Evolutionary conservation across 2,797 vertebrate species (phyloP).

Genomic region (Poecilia picta): DNA sequence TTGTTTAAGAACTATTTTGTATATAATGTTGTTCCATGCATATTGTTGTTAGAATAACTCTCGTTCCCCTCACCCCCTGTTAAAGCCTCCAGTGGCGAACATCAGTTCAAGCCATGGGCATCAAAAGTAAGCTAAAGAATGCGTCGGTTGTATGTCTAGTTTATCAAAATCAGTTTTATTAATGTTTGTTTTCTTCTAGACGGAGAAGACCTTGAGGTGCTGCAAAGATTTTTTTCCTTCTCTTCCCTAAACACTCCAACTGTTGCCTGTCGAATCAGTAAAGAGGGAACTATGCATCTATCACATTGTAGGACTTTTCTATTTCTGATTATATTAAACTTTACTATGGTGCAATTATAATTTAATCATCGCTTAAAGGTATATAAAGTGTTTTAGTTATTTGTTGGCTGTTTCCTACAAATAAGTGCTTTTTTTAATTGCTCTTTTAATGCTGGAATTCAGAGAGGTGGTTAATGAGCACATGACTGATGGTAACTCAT

Average conservation of each 20-base stretch:
- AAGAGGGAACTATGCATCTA: conserved; percentile 49
- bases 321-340: conserved; percentile 7
- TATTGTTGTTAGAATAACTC: too few species aligned
- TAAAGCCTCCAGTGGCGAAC: conserved; percentile 59
- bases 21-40: neutral
- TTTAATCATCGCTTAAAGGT: conserved; percentile 12
- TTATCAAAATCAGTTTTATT: neutral
- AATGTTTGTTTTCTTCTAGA: conserved; percentile 70
- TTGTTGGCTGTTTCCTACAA: conserved; percentile 9
- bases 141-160: neutral
- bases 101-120: conserved; percentile 46
- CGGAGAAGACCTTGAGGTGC: conserved; percentile 88
- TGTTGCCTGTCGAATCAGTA: conserved; percentile 13
- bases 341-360: conserved; percentile 26
- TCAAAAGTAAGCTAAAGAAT: conserved; percentile 74
- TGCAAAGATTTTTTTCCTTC: neutral
- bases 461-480: conserved; percentile 11
- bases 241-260: conserved; percentile 24
- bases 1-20: too few species aligned
- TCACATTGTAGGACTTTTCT: neutral
- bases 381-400: conserved; percentile 11
- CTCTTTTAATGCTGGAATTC: conserved; percentile 24
- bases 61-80: neutral
- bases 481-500: neutral
- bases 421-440: neutral